A percentile compares a stretch with the other conserved stretches of the same genome.
Evolutionary conservation across 2,113 vertebrate genomes (phyloP).

Genomic region (Riparia riparia): DNA sequence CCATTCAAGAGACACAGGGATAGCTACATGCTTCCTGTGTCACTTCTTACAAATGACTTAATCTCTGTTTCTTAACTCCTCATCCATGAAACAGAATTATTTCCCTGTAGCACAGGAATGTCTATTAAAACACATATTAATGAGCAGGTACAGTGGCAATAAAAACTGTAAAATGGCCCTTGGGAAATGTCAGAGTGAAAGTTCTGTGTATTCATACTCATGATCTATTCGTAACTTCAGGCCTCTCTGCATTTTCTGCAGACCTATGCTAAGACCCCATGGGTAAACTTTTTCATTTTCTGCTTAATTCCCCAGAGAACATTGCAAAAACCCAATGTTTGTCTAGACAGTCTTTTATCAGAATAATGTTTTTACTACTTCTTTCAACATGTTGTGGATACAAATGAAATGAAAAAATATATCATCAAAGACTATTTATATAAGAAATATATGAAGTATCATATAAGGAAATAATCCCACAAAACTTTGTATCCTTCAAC

Average conservation of each 20-base stretch:
- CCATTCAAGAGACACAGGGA: not conserved
- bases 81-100: not conserved
- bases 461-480: not conserved
- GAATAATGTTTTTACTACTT: not conserved
- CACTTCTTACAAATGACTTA: conserved; percentile 26
- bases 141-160: not conserved
- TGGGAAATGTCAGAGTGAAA: not conserved
- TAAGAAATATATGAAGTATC: not conserved
- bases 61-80: conserved; percentile 32
- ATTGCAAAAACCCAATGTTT: not conserved
- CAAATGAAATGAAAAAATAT: not conserved
- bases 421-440: not conserved
- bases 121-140: not conserved
- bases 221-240: not conserved
- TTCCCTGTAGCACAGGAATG: not conserved
- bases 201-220: not conserved
- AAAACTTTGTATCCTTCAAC: not conserved
- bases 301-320: not conserved
- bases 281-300: not conserved
- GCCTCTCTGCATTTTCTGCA: not conserved
- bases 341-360: not conserved
- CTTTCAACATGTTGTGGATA: not conserved
- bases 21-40: conserved; percentile 35
- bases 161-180: not conserved
- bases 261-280: not conserved